phyloP scores from a whole-genome alignment of 1,140 invertebrate species.

The Brachionus plicatilis region DNA sequence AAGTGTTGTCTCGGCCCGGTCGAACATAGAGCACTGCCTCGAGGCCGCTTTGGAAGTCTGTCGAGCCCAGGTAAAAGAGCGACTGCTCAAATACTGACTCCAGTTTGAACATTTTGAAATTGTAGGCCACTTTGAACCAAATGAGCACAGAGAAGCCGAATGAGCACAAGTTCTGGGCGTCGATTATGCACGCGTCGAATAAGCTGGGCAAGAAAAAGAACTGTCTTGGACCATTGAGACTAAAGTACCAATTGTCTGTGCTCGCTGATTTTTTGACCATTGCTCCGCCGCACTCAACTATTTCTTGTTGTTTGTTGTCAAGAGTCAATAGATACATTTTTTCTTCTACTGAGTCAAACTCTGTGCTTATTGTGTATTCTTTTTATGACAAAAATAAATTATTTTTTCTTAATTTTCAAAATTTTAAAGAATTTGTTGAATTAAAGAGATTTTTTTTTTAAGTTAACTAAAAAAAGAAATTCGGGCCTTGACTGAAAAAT shows the following conservation, averaged over 20 bases:
- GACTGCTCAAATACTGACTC: conserved; percentile 1
- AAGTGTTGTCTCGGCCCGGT: background rate
- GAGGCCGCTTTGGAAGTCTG: background rate
- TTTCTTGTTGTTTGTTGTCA: background rate
- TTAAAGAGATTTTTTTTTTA: background rate
- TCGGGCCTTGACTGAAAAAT: background rate
- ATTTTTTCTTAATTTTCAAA: background rate
- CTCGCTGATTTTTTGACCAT: conserved; percentile 9
- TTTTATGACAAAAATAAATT: background rate
- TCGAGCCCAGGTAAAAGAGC: background rate
- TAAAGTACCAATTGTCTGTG: conserved; percentile 30
- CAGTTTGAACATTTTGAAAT: conserved; percentile 9
- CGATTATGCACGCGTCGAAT: conserved; percentile 14
- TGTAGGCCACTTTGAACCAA: background rate
- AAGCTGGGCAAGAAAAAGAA: background rate
- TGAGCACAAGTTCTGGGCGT: conserved; percentile 35
- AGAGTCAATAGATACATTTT: background rate
- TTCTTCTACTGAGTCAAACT: conserved; percentile 31
- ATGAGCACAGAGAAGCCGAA: background rate
- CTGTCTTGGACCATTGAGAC: background rate
- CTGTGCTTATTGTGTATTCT: background rate
- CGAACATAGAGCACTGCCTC: background rate
- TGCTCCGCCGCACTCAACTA: background rate
- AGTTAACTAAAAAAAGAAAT: background rate
- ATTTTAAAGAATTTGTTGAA: too few relatives aligned